Evolutionary conservation across 1,140 invertebrate species (phyloP).

Genomic region (Drosophila biarmipes): DNA sequence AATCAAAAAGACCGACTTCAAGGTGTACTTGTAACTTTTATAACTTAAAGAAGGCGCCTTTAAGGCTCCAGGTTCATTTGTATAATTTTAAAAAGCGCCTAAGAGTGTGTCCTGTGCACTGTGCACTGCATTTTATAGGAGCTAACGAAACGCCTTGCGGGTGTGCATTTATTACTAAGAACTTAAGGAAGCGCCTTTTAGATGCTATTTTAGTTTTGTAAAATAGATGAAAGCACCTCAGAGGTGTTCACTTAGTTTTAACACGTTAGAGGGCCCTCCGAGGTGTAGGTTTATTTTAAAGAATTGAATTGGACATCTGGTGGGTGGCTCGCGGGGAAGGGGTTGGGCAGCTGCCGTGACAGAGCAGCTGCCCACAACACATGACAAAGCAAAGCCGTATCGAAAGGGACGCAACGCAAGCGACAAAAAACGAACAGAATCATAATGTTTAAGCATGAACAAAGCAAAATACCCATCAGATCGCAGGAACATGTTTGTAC

Average conservation of each 20-base stretch:
- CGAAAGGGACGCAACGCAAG: constrained; percentile 6
- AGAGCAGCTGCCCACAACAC: constrained; percentile 36
- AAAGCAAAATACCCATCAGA: constrained; percentile 34
- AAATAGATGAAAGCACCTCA: constrained; percentile 1
- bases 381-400: constrained; percentile 55
- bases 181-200: constrained; percentile 8
- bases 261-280: not conserved
- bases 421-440: constrained; percentile 20
- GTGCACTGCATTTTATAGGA: not conserved
- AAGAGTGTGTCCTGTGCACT: too few relatives aligned
- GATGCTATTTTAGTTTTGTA: constrained; percentile 4
- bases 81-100: not conserved
- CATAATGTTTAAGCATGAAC: constrained; percentile 11
- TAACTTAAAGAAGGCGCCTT: not conserved
- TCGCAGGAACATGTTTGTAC: constrained; percentile 61
- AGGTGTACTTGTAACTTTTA: not conserved
- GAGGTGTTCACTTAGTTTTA: constrained; percentile 3
- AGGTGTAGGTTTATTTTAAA: not conserved
- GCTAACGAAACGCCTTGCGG: not conserved
- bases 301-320: constrained; percentile 8
- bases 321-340: not conserved
- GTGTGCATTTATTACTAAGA: constrained; percentile 7
- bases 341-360: constrained; percentile 60
- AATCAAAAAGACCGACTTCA: not conserved
- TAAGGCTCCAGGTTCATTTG: not conserved